Evolutionary conservation across 1,140 invertebrate species (phyloP).

Genomic region (Phocides pigmalion): DNA sequence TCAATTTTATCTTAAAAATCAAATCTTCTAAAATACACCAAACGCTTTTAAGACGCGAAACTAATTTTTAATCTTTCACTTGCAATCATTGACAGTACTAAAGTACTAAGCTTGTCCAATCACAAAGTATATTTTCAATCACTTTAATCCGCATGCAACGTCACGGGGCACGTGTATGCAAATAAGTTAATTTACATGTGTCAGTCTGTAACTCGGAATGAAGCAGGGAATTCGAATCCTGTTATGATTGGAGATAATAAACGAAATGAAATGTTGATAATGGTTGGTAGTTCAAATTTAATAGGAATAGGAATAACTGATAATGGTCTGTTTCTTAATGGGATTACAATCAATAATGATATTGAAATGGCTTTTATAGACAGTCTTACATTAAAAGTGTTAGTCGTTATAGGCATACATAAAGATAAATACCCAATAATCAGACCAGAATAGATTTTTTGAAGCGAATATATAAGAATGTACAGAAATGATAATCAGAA

Average conservation of each 20-base stretch:
- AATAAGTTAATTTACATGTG: slow-evolving; percentile 48
- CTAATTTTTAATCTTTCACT: slow-evolving; percentile 27
- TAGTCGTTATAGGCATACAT: no score
- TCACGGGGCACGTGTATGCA: slow-evolving; percentile 58
- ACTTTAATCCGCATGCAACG: slow-evolving; percentile 65
- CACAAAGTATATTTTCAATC: slow-evolving; percentile 53
- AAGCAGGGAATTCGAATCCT: slow-evolving; percentile 33
- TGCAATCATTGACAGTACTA: slow-evolving; percentile 11
- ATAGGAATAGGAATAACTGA: no score
- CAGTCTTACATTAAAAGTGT: no score
- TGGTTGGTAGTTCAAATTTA: neutral
- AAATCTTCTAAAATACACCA: neutral
- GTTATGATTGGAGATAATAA: slow-evolving; percentile 35
- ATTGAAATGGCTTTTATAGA: no score
- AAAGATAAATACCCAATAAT: no score
- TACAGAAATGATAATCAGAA: no score
- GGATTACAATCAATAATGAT: no score
- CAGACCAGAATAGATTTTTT: no score
- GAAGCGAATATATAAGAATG: no score
- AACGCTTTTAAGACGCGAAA: slow-evolving; percentile 7
- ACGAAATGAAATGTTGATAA: slow-evolving; percentile 10
- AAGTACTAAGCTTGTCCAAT: slow-evolving; percentile 13
- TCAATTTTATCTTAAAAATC: no score
- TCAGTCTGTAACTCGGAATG: slow-evolving; percentile 38
- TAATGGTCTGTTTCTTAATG: no score